These are phyloP conservation scores for Palloptera scutellata DNA, from an alignment of 2,888 invertebrate species.

Conservation along the genomic window DNA sequence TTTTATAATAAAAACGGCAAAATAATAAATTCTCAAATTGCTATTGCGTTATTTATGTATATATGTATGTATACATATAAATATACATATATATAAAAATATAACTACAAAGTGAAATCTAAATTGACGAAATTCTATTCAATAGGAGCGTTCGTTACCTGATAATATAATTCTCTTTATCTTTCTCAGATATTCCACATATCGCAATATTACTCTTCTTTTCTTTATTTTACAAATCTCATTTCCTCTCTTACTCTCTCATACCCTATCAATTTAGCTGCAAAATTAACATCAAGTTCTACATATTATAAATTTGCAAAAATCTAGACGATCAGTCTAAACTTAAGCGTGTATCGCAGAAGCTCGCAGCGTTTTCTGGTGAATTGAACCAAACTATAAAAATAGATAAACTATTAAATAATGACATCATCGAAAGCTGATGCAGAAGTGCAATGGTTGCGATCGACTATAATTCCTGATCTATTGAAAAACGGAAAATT, in stretches of 20 bases:
- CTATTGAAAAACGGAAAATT: constrained; percentile 43
- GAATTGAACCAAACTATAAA: background rate
- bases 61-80: background rate
- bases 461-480: constrained; percentile 39
- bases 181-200: no score
- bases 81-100: background rate
- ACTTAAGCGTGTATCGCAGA: background rate
- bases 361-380: background rate
- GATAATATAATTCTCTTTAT: no score
- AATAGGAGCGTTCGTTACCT: no score
- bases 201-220: no score
- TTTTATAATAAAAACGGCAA: no score
- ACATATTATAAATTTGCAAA: background rate
- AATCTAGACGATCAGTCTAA: background rate
- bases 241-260: background rate
- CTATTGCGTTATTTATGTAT: background rate
- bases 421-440: constrained; percentile 22
- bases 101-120: no score
- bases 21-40: no score
- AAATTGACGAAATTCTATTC: no score
- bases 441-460: constrained; percentile 48
- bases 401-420: constrained; percentile 2
- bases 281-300: constrained; percentile 3
- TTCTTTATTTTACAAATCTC: no score
- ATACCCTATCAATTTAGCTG: constrained; percentile 4